Evolutionary conservation across 2,113 vertebrate species (phyloP).

Genomic region (Picathartes gymnocephalus): DNA sequence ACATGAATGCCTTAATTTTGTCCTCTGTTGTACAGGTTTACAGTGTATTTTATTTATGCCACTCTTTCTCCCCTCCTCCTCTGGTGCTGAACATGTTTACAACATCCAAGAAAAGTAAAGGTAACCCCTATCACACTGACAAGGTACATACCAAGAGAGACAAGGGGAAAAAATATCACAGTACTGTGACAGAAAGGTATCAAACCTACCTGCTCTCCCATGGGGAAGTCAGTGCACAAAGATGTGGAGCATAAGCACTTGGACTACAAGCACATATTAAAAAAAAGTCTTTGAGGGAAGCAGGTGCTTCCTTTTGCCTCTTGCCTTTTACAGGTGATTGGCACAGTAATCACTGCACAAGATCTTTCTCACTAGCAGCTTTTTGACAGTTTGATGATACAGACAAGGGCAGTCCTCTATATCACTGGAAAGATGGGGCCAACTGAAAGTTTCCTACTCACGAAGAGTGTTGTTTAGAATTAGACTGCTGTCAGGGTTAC

Average conservation of each 20-base stretch:
- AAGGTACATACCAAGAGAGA: background rate
- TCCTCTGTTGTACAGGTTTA: background rate
- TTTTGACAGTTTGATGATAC: background rate
- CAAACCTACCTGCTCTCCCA: background rate
- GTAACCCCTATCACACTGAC: background rate
- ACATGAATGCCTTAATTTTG: background rate
- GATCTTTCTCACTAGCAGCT: background rate
- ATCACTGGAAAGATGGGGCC: background rate
- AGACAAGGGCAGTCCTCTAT: background rate
- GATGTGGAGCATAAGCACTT: background rate
- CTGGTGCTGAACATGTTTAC: background rate
- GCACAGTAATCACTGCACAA: background rate
- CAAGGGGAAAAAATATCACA: accelerated
- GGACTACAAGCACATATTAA: background rate
- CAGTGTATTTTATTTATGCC: background rate
- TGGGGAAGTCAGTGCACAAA: accelerated
- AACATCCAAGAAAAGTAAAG: background rate
- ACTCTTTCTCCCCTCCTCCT: background rate
- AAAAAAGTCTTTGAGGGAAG: background rate
- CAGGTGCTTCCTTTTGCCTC: background rate
- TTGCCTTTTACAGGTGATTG: background rate
- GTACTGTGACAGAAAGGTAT: background rate
- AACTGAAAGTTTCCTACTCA: background rate
- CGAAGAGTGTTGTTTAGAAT: background rate
- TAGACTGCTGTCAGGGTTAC: background rate